A percentile compares a stretch with the other conserved stretches of the same genome.
Conservation (phyloP, 2,888 invertebrate genomes). For the Patella pellucida region DNA sequence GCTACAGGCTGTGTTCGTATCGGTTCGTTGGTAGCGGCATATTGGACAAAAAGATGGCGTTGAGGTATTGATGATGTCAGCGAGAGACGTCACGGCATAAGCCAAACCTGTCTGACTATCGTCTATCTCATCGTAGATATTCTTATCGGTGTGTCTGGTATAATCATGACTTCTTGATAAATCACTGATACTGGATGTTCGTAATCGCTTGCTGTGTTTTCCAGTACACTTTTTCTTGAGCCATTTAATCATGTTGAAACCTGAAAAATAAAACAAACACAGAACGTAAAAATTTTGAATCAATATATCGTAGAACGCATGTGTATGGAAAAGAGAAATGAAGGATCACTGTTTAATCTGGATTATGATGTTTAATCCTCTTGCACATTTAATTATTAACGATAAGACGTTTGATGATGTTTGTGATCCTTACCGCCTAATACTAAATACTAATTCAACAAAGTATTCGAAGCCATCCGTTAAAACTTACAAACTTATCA, state of each 20-base stretch:
- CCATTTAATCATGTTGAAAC: neutral
- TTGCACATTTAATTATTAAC: no score
- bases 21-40: neutral
- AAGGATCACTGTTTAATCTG: no score
- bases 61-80: neutral
- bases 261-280: neutral
- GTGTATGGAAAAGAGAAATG: no score
- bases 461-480: no score
- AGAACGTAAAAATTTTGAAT: no score
- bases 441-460: no score
- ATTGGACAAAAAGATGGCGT: neutral
- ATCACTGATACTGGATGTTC: conserved; percentile 3
- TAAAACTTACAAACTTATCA: no score
- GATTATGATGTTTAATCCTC: no score
- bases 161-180: neutral
- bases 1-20: neutral
- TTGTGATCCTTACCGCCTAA: no score
- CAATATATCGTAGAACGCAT: no score
- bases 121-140: conserved; percentile 6
- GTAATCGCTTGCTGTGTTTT: neutral
- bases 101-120: neutral
- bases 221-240: neutral
- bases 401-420: no score
- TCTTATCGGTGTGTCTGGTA: neutral
- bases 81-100: neutral